Percentiles rank a stretch among this genome's conserved stretches.
phyloP scores from a whole-genome alignment of 2,888 invertebrate genomes.

The Artemia sinica region DNA sequence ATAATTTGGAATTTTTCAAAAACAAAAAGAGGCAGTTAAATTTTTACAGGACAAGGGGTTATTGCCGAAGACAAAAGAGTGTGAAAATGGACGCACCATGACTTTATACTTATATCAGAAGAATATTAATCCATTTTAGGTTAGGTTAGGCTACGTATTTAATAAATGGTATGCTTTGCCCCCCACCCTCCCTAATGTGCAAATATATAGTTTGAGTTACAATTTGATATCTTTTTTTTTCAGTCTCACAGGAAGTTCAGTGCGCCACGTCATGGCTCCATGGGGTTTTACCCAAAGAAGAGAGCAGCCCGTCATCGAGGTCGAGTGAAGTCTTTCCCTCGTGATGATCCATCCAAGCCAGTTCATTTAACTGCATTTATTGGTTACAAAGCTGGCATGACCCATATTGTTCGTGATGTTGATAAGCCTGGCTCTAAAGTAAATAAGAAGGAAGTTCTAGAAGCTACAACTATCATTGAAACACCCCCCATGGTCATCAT shows the following conservation, averaged over 20 bases:
- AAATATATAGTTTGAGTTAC: not conserved
- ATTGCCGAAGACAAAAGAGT: too few relatives aligned
- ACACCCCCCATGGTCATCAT: constrained; percentile 96
- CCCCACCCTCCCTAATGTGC: too few relatives aligned
- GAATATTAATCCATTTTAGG: too few relatives aligned
- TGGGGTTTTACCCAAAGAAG: constrained; percentile 99
- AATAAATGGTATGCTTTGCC: not conserved
- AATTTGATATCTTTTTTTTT: constrained; percentile 29
- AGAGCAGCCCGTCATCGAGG: constrained; percentile 89
- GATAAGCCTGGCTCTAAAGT: constrained; percentile 97
- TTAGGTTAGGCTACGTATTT: not conserved
- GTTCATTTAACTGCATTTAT: constrained; percentile 94
- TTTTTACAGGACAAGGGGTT: too few relatives aligned
- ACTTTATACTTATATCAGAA: too few relatives aligned
- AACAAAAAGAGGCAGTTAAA: too few relatives aligned
- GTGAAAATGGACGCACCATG: too few relatives aligned
- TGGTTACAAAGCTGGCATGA: constrained; percentile 99
- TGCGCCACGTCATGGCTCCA: constrained; percentile 97
- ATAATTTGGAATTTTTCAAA: too few relatives aligned
- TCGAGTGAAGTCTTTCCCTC: constrained; percentile 98
- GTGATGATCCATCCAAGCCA: constrained; percentile 87
- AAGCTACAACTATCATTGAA: constrained; percentile 94
- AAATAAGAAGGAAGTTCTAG: constrained; percentile 99
- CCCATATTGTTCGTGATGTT: constrained; percentile 94
- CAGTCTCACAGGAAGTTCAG: constrained; percentile 99